Conservation (phyloP, 2,888 invertebrate genomes). For the Pachycephus smyrnensis region DNA sequence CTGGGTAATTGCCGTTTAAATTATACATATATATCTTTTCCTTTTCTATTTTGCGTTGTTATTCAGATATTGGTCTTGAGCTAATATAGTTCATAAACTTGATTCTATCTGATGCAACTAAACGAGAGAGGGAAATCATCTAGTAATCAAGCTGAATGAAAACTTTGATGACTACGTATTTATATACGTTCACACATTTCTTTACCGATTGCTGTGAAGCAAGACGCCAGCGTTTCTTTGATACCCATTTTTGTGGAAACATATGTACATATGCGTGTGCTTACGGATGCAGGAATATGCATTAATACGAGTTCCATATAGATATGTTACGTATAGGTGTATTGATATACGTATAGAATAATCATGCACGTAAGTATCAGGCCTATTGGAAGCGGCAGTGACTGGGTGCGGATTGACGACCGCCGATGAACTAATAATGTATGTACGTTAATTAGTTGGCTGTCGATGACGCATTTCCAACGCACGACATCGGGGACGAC, state of each 20-base stretch:
- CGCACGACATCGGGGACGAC: constrained; percentile 13
- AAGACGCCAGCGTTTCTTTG: neutral
- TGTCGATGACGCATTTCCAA: constrained; percentile 37
- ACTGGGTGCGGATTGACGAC: neutral
- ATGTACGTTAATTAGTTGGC: constrained; percentile 32
- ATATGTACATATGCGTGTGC: neutral
- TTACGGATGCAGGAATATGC: neutral
- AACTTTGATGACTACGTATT: neutral
- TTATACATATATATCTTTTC: neutral
- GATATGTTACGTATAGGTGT: neutral
- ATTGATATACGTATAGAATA: neutral
- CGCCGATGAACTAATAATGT: neutral
- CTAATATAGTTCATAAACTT: neutral
- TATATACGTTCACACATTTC: neutral
- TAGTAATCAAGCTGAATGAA: neutral
- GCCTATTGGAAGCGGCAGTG: neutral
- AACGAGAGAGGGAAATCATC: neutral
- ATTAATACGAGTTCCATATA: neutral
- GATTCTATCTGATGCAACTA: neutral
- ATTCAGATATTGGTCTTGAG: neutral
- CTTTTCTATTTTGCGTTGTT: neutral
- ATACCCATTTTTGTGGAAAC: neutral
- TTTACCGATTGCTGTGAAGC: neutral
- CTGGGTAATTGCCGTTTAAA: neutral
- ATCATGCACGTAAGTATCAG: neutral